Conservation (phyloP, 2,888 invertebrate species). For the Cancer borealis region DNA sequence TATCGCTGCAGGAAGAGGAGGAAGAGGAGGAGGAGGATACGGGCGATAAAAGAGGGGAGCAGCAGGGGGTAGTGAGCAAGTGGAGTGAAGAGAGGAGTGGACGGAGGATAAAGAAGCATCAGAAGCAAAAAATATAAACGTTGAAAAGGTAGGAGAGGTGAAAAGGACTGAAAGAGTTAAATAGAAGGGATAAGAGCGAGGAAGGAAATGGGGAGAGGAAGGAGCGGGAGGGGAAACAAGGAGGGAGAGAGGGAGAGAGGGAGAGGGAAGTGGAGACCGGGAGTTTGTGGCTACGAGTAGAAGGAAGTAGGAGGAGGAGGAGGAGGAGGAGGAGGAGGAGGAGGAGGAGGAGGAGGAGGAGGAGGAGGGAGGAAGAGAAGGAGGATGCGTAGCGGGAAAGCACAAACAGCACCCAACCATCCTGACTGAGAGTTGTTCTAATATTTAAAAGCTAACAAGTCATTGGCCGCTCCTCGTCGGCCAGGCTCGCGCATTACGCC, state of each 20-base stretch:
- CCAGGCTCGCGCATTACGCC: slow-evolving; percentile 48
- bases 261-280: neutral
- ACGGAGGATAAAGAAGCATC: slow-evolving; percentile 42
- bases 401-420: slow-evolving; percentile 28
- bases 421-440: slow-evolving; percentile 40
- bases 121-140: slow-evolving; percentile 25
- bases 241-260: neutral
- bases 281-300: neutral
- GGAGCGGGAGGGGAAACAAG: neutral
- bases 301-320: neutral
- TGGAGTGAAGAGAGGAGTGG: neutral
- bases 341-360: neutral
- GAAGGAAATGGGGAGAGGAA: slow-evolving; percentile 51
- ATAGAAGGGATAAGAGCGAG: neutral
- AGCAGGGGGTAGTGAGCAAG: neutral
- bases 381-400: neutral
- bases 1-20: neutral
- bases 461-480: slow-evolving; percentile 47
- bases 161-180: slow-evolving; percentile 37
- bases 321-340: neutral
- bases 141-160: slow-evolving; percentile 24
- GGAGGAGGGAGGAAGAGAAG: neutral
- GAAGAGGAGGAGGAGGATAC: neutral
- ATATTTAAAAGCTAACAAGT: slow-evolving; percentile 56
- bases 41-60: neutral